Conservation (phyloP, 1,140 invertebrate species). For the Drosophila sucinea region DNA sequence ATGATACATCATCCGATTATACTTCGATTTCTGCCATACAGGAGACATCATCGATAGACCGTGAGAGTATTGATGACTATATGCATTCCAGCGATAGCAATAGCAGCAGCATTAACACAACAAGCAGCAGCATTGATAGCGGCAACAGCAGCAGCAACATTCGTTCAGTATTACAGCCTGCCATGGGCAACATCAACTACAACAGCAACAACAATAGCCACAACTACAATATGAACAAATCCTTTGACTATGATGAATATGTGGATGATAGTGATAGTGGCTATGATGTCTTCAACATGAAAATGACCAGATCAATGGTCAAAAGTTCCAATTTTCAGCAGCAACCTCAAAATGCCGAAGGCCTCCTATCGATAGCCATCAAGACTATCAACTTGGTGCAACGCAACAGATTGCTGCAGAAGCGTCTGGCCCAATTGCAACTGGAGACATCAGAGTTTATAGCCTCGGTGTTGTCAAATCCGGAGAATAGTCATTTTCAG, state of each 20-base stretch:
- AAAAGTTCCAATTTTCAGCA: not conserved
- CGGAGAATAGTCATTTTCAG: slow-evolving; percentile 74
- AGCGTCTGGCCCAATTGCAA: slow-evolving; percentile 69
- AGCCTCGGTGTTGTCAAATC: slow-evolving; percentile 77
- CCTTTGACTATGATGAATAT: slow-evolving; percentile 40
- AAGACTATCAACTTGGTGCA: slow-evolving; percentile 79
- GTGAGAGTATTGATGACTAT: slow-evolving; percentile 3
- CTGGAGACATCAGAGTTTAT: slow-evolving; percentile 77
- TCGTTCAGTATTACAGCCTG: slow-evolving; percentile 72
- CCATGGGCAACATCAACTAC: slow-evolving; percentile 36
- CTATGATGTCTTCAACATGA: slow-evolving; percentile 35
- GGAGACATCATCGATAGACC: slow-evolving; percentile 12
- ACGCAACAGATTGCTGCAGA: slow-evolving; percentile 75
- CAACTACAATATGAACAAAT: slow-evolving; percentile 32
- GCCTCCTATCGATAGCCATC: slow-evolving; percentile 71
- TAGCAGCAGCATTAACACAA: slow-evolving; percentile 20
- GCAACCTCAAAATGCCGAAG: slow-evolving; percentile 50
- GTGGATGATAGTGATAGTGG: slow-evolving; percentile 56
- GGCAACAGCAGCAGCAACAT: slow-evolving; percentile 39
- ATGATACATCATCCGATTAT: slow-evolving; percentile 13
- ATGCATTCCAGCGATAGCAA: slow-evolving; percentile 37
- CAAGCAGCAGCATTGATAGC: slow-evolving; percentile 40
- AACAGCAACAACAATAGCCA: slow-evolving; percentile 26
- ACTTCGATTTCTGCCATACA: slow-evolving; percentile 16
- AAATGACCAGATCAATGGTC: slow-evolving; percentile 30